Base-by-base conservation (phyloP, 2,113 vertebrate genomes). In the Salvelinus alpinus region DNA sequence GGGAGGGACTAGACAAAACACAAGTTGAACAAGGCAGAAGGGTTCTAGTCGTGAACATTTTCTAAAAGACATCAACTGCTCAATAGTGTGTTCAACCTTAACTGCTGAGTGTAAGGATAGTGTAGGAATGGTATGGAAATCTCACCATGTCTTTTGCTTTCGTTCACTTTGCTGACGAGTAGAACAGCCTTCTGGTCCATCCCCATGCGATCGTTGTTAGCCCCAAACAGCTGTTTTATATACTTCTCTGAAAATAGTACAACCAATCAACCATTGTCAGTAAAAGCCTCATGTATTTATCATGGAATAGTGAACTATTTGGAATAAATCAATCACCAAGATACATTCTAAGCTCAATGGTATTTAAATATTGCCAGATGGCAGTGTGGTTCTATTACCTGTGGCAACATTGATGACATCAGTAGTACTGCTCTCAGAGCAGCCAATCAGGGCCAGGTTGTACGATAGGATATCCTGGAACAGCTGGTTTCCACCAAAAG, bases 391-490 rank as follows among this genome's bases (percentile, higher is more conserved):
- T 47, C 29, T 31, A 18, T 54, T 6, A 99, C 97, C 97, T 95
- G 98, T 94, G 75, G 96, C 94, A 48, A 77, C 8, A 71, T 91
- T 25, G 75, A 99, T 88, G 81, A 98, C 96, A 18, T 94, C 93
- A 75, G 93, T 91, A 0, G 92, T 94, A 86, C 93, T 98, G 89
- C 82, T 90, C 64, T 97, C 95, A 20, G 94, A 93, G 80, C 96
- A 99, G 78, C 96, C 94, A 71, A 99, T 97, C 85, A 99, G 92
- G 75, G 95, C 88, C 75, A 99, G 90, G 76, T 95, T 93, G 84
- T 99, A 99, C 9, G 97, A 99, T 71, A 99, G 90, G 81, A 99
- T 91, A 70, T 99, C 97, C 87, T 99, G 95, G 87, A 98, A 98
- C 4, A 99, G 91, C 79, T 96, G 95, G 79, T 94, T 95, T 77